Evolutionary conservation across 2,888 invertebrate genomes (phyloP), one percentile per base, ranked within the genome.

Genomic region (Trachelus iudaicus): DNA sequence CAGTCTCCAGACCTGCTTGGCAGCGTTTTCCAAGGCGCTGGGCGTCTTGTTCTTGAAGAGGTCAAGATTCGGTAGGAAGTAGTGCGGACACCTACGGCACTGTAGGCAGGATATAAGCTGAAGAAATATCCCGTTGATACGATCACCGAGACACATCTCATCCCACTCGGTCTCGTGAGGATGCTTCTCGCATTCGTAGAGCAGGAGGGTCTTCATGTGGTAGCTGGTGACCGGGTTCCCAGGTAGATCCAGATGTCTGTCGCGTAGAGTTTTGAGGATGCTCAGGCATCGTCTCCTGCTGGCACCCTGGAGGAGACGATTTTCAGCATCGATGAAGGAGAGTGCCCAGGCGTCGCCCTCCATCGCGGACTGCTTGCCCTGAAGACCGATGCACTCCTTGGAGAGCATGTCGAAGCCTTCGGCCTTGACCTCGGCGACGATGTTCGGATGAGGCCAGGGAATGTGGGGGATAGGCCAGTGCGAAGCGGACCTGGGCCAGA

Each of bases 101-200:
- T 99, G 98, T 83, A 99, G 94, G 90, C 98, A 98, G n/a, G 98
- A 98, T 87, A 98, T 98, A 88, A 98, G 92, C 92, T 99, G 98
- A 83, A 99, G 94, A 84, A 98, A 96, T 82, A 98, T 97, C 1
- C 98, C 98, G 91, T 97, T 97, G 88, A 98, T 96, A 76, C 98
- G 94, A 92, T 98, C 98, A 0, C 97, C 98, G 81, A 98, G 94
- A 82, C 96, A 96, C 1, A 95, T 94, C 90, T 98, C 98, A 91
- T 97, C 97, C 98, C 98, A 98, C 90, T 98, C 98, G 83, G 95
- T 94, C 90, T 98, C 98, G 77, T 97, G 93, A 4, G 98, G 97
- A 92, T 98, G 98, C 91, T 98, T 98, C 93, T 98, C 98, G 92
- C 98, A 98, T 92, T 98, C 98, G 93, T 98, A 98, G 84, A 98